A percentile compares a stretch with the other conserved stretches of the same genome.
phyloP scores from a whole-genome alignment of 2,888 invertebrate genomes.

The Automeris io region DNA sequence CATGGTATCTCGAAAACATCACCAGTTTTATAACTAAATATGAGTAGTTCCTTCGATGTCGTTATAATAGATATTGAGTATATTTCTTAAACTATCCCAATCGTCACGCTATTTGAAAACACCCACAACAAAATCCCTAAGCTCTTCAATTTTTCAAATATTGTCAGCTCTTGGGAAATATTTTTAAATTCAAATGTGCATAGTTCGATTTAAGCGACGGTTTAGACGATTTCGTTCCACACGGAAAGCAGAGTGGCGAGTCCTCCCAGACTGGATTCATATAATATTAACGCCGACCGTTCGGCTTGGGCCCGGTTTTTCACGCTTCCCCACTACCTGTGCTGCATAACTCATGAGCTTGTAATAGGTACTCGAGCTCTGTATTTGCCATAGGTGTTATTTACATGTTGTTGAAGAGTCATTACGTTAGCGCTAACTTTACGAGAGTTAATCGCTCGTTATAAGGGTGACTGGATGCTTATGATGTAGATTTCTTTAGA shows the following conservation, averaged over 20 bases:
- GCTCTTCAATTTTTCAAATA: conserved; percentile 38
- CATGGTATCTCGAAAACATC: no score
- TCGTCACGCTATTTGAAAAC: conserved; percentile 10
- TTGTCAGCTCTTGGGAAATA: conserved; percentile 52
- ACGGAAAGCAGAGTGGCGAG: conserved; percentile 32
- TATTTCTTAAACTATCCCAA: no score
- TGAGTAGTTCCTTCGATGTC: no score
- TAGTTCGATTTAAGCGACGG: conserved; percentile 50
- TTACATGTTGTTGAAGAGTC: conserved; percentile 36
- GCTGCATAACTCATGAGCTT: conserved; percentile 67
- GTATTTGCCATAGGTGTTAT: conserved; percentile 52
- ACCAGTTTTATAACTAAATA: no score
- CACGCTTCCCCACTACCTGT: conserved; percentile 55
- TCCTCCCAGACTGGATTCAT: conserved; percentile 56
- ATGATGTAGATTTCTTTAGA: no score
- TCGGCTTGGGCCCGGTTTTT: conserved; percentile 56
- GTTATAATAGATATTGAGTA: no score
- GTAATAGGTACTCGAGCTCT: conserved; percentile 64
- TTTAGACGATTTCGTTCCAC: conserved; percentile 50
- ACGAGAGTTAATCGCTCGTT: conserved; percentile 1
- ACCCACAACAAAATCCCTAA: conserved; percentile 23
- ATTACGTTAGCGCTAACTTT: conserved; percentile 1
- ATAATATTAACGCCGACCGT: conserved; percentile 59
- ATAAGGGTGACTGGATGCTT: no score
- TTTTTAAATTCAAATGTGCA: conserved; percentile 54